These are phyloP conservation scores for Magallana gigas DNA, from an alignment of 1,140 invertebrate genomes.

Conservation along the genomic window DNA sequence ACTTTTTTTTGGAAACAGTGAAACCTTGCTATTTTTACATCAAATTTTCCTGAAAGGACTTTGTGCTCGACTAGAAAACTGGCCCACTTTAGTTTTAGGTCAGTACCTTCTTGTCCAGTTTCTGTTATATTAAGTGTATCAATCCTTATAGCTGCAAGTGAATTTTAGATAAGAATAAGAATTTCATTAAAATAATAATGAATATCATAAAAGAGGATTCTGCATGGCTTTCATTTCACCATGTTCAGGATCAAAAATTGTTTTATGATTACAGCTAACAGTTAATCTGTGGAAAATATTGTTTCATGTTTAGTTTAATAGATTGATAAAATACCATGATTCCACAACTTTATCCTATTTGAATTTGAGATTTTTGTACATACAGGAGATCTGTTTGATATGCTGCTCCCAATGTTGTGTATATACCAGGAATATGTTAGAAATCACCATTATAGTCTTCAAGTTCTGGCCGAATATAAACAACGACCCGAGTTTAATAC, in stretches of 20 bases:
- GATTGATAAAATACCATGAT: too few relatives aligned
- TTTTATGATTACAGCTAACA: too few relatives aligned
- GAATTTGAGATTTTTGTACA: slow-evolving; percentile 35
- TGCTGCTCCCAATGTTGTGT: slow-evolving; percentile 94
- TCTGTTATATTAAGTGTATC: not conserved
- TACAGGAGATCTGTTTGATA: slow-evolving; percentile 94
- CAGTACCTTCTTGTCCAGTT: slow-evolving; percentile 45
- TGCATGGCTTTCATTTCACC: too few relatives aligned
- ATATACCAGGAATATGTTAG: slow-evolving; percentile 97
- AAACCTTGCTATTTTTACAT: slow-evolving; percentile 95
- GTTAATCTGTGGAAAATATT: too few relatives aligned
- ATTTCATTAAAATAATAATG: not conserved
- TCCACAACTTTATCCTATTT: not conserved
- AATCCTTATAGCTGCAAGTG: not conserved
- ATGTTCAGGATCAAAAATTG: too few relatives aligned
- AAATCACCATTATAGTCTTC: slow-evolving; percentile 95
- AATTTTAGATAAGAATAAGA: not conserved
- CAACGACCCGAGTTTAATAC: slow-evolving; percentile 89
- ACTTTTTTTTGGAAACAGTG: slow-evolving; percentile 79
- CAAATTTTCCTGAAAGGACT: slow-evolving; percentile 97
- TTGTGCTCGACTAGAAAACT: slow-evolving; percentile 93
- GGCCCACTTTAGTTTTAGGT: slow-evolving; percentile 84
- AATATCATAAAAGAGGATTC: not conserved
- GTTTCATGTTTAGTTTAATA: too few relatives aligned
- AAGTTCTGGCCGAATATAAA: slow-evolving; percentile 96